phyloP scores from a whole-genome alignment of 2,113 vertebrate genomes.

The Upupa epops region DNA sequence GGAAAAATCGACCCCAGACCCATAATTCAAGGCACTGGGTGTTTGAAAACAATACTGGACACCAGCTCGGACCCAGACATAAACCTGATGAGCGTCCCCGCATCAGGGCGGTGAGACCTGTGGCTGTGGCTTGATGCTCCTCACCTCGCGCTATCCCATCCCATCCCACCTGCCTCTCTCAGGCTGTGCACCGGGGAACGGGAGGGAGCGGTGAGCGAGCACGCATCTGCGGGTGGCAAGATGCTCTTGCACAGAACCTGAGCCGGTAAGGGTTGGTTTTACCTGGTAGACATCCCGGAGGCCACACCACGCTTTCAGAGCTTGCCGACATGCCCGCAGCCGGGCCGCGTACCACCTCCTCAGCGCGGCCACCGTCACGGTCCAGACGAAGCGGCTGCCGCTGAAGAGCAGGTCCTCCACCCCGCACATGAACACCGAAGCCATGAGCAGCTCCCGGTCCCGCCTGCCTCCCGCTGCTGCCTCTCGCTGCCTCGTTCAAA shows the following conservation, averaged over 20 bases:
- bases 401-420: slow-evolving; percentile 88
- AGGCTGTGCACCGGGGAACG: rapidly evolving
- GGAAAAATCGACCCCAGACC: background rate
- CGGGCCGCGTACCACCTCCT: slow-evolving; percentile 85
- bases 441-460: slow-evolving; percentile 69
- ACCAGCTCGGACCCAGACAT: no score
- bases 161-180: rapidly evolving
- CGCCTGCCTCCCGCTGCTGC: background rate
- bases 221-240: rapidly evolving
- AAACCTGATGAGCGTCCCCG: rapidly evolving
- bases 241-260: rapidly evolving
- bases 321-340: slow-evolving; percentile 85
- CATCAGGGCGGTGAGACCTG: rapidly evolving
- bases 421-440: slow-evolving; percentile 84
- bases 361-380: slow-evolving; percentile 83
- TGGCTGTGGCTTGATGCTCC: background rate
- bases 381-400: slow-evolving; percentile 88
- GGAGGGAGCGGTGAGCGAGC: background rate
- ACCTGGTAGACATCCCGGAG: slow-evolving; percentile 93
- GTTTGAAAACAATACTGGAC: rapidly evolving
- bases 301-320: slow-evolving; percentile 86
- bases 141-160: background rate
- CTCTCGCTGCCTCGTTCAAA: background rate
- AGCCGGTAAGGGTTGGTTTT: background rate
- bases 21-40: background rate